A percentile compares a stretch with the other conserved stretches of the same genome.
Conservation (phyloP, 2,113 vertebrate genomes). For the Heterocephalus glaber region DNA sequence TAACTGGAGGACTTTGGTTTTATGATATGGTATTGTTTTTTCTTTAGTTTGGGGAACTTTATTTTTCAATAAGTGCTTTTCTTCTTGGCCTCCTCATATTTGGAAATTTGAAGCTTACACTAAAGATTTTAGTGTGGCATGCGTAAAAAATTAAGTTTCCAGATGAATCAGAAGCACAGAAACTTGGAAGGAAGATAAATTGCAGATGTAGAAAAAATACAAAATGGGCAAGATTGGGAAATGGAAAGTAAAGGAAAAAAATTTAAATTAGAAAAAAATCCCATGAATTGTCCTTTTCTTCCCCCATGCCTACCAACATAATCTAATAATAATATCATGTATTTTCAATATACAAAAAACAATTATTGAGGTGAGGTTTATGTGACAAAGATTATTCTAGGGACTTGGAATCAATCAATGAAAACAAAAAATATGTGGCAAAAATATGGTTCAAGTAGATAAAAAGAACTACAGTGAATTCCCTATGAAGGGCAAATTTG, state of each 20-base stretch:
- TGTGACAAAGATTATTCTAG: no score
- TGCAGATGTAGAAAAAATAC: not conserved
- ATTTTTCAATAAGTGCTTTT: not conserved
- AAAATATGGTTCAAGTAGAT: not conserved
- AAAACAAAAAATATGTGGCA: not conserved
- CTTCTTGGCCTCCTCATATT: not conserved
- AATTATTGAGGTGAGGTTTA: accelerated
- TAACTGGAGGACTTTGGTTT: not conserved
- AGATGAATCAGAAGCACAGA: not conserved
- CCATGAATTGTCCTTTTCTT: not conserved
- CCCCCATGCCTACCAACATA: not conserved
- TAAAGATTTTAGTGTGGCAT: not conserved
- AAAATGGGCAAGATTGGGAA: not conserved
- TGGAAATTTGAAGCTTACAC: not conserved
- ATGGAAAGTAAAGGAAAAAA: not conserved
- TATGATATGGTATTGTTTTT: not conserved
- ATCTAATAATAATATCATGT: not conserved
- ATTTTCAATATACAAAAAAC: not conserved
- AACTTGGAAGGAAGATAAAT: not conserved
- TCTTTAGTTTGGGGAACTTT: not conserved
- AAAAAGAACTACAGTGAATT: not conserved
- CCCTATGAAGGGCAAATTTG: accelerated
- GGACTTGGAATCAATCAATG: not conserved
- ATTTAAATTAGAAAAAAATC: not conserved
- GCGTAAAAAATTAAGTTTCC: not conserved